A percentile compares a stretch with the other conserved stretches of the same genome.
phyloP scores from a whole-genome alignment of 2,888 invertebrate genomes.

The Proisotoma minuta region DNA sequence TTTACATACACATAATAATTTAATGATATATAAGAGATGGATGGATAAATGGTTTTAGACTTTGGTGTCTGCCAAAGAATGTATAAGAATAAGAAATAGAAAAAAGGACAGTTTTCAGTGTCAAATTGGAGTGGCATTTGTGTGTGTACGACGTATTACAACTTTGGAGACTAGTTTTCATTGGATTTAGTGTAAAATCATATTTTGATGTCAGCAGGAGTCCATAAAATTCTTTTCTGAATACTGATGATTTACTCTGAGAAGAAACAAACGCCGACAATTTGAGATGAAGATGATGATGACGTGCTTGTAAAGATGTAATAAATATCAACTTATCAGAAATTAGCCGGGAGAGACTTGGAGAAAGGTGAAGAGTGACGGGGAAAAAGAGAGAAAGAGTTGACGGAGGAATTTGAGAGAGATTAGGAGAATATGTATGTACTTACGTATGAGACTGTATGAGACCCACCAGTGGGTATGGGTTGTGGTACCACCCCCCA shows the following conservation, averaged over 20 bases:
- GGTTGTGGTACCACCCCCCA: conserved; percentile 13
- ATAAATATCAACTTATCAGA: too few species aligned
- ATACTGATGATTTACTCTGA: conserved; percentile 39
- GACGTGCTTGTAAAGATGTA: too few species aligned
- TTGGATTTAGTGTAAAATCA: conserved; percentile 46
- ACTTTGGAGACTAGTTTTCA: conserved; percentile 46
- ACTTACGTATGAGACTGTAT: not conserved
- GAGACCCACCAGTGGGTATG: conserved; percentile 17
- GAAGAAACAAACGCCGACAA: conserved; percentile 25
- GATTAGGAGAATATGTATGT: not conserved
- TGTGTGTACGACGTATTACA: conserved; percentile 15
- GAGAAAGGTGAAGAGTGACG: not conserved
- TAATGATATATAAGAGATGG: too few species aligned
- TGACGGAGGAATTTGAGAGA: not conserved
- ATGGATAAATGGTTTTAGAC: too few species aligned
- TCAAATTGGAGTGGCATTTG: conserved; percentile 7
- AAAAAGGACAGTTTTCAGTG: too few species aligned
- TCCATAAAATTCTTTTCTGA: not conserved
- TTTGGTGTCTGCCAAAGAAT: not conserved
- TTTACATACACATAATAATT: too few species aligned
- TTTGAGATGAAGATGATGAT: not conserved
- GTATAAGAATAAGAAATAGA: too few species aligned
- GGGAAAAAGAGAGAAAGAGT: conserved; percentile 6
- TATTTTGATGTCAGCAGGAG: conserved; percentile 26
- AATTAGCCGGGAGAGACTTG: not conserved